Base-by-base conservation (phyloP, 2,888 invertebrate genomes). In the Drosophila cracens region DNA sequence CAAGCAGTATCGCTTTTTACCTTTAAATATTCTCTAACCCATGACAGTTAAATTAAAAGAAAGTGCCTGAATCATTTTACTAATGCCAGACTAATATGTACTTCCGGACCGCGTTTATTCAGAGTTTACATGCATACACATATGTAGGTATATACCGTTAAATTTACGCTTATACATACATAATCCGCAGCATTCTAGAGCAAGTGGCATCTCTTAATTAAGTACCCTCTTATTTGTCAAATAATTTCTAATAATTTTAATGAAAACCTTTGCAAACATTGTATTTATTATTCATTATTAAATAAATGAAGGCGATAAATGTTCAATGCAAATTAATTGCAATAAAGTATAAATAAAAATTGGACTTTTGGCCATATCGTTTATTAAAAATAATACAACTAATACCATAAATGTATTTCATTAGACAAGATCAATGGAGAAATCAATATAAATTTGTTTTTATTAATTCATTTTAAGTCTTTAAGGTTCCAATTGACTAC, bases 401-500 rank as follows among this genome's bases (percentile, higher is more conserved):
- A 43, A 46, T 38, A 43, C 40, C 59, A 38, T 36, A 8, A 46
- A 36, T 51, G 33, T 59, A 36, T 36, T 18, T 59, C 10, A 25
- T 29, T 36, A 36, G n/a, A 29, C 49, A 59, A 49, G 38, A 62
- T 43, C 34, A 59, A 54, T 57, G 18, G 6, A 31, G 11, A 33
- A 52, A 31, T 21, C 13, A 54, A 34, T 48, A 38, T 54, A 46
- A 34, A 21, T n/a, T 51, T 27, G 25, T 43, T 57, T 49, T 29
- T 38, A 40, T 49, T 31, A 54, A 27, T 63, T 65, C 5, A 48
- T 40, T 65, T 66, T 16, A 56, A 70, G 70, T 75, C 65, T 62
- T 62, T 52, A 49, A 60, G 27, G 33, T 63, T 75, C 48, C 60
- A 58, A 64, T 70, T 76, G 51, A 66, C 59, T 70, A 66, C 56